phyloP scores from a whole-genome alignment of 1,140 invertebrate genomes.

The Ceratosolen fusciceps region DNA sequence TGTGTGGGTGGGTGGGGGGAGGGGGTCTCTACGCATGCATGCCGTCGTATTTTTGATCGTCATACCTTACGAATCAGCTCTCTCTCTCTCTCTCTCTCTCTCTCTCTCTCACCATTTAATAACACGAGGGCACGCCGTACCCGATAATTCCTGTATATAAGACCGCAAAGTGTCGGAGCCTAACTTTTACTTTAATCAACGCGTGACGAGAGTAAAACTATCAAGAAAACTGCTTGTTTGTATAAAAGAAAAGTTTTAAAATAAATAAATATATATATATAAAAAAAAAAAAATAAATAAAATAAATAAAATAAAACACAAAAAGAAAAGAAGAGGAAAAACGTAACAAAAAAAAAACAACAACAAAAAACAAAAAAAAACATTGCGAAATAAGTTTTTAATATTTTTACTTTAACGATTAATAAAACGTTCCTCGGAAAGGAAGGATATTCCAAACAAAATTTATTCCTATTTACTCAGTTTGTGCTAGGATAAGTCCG shows the following conservation, averaged over 20 bases:
- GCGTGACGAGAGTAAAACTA: slow-evolving; percentile 13
- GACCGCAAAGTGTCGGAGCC: background rate
- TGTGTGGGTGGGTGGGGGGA: too few species aligned
- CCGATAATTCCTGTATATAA: slow-evolving; percentile 38
- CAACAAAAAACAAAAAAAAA: slow-evolving; percentile 17
- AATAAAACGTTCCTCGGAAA: background rate
- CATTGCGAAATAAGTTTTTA: slow-evolving; percentile 5
- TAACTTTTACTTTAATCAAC: slow-evolving; percentile 26
- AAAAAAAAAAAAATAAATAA: slow-evolving; percentile 16
- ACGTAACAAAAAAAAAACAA: slow-evolving; percentile 23
- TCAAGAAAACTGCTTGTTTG: slow-evolving; percentile 24
- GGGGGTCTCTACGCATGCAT: slow-evolving; percentile 36
- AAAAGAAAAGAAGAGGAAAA: too few species aligned
- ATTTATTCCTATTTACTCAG: slow-evolving; percentile 32
- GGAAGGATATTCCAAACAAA: slow-evolving; percentile 24
- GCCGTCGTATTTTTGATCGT: slow-evolving; percentile 35
- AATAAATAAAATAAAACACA: too few species aligned
- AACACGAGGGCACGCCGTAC: too few species aligned
- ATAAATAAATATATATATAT: too few species aligned
- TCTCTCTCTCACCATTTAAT: slow-evolving; percentile 38
- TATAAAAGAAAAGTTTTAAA: too few species aligned
- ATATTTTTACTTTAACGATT: slow-evolving; percentile 28
- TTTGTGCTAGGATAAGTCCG: slow-evolving; percentile 5
- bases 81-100: background rate
- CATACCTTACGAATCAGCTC: slow-evolving; percentile 46